Evolutionary conservation across 2,113 vertebrate species (phyloP), one percentile per base, ranked within the genome.

Genomic region (Xiphophorus hellerii): DNA sequence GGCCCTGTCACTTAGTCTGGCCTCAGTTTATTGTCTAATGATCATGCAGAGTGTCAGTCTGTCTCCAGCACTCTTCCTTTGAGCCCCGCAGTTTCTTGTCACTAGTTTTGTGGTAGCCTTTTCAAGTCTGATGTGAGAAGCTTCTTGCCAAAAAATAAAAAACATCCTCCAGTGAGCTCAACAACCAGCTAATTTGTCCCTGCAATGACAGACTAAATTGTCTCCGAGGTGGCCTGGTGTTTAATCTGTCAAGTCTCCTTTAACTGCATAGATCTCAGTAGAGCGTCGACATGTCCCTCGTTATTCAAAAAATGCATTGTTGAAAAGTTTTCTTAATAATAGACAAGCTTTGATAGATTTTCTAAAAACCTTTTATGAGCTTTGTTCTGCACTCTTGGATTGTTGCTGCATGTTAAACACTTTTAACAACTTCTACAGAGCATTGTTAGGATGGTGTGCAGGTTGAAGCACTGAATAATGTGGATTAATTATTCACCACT

Each of bases 41-140:
- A 77, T 74, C 74, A 87, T 84, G 60, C 31, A 71, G 71, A 77
- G 5, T 84, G 84, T 87, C 84, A 84, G 81, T 58, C 51, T 66
- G 74, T 60, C 82, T 74, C 71, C 35, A 22, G 29, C 54, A 62
- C 67, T 31, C 37, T 73, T 71, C n/a, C 71, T 66, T 71, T 48
- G 58, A 67, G 76, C 79, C 35, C 73, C 42, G 65, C 58, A 54
- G 35, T 73, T 69, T 58, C 60, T 48, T n/a, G 11, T 77, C 29
- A 60, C 37, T 58, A 66, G 44, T 44, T 74, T 75, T 66, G 54
- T 69, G 69, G 71, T 39, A 54, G 69, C 66, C 66, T 76, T 70
- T 81, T 15, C 31, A 54, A 65, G 67, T 71, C 69, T 68, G 31
- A 64, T 69, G 58, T 73, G 81, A 60, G 76, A 71, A 73, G 61